phyloP scores from a whole-genome alignment of 2,888 invertebrate genomes.

The Acleris emargana region DNA sequence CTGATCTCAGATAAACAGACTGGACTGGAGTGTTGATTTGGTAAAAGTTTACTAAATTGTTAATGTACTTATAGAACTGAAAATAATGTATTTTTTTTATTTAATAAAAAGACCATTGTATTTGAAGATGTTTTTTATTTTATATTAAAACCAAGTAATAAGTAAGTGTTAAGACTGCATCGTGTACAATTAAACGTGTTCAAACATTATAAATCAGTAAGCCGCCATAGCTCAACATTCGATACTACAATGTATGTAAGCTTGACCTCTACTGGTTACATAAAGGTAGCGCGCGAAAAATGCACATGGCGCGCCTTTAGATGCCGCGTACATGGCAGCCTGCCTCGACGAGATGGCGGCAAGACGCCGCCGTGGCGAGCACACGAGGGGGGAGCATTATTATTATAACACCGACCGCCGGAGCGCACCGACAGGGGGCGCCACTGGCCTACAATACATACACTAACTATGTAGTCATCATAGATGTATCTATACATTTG shows the following conservation, averaged over 20 bases:
- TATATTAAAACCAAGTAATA: no score
- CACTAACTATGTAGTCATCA: neutral
- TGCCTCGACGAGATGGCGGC: slow-evolving; percentile 35
- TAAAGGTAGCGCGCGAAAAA: slow-evolving; percentile 32
- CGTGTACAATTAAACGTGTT: no score
- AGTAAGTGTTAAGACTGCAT: no score
- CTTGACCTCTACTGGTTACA: slow-evolving; percentile 25
- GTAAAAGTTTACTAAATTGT: slow-evolving; percentile 80
- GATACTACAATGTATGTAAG: slow-evolving; percentile 16
- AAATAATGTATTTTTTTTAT: slow-evolving; percentile 80
- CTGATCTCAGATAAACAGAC: slow-evolving; percentile 77
- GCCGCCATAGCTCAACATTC: slow-evolving; percentile 18
- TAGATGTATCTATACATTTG: slow-evolving; percentile 1
- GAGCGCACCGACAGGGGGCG: slow-evolving; percentile 32
- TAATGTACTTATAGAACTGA: slow-evolving; percentile 82
- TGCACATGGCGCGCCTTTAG: slow-evolving; percentile 36
- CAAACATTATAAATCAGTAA: neutral
- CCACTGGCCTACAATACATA: slow-evolving; percentile 21
- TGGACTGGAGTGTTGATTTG: slow-evolving; percentile 71
- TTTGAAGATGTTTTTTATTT: slow-evolving; percentile 15
- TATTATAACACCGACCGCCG: slow-evolving; percentile 22
- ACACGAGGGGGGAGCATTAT: slow-evolving; percentile 30
- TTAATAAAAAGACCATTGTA: slow-evolving; percentile 79
- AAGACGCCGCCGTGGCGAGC: slow-evolving; percentile 34
- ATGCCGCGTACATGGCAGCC: slow-evolving; percentile 31